A percentile compares a stretch with the other conserved stretches of the same genome.
These are phyloP conservation scores for Neopipo cinnamomea DNA, from an alignment of 2,113 vertebrate genomes.

Conservation along the genomic window DNA sequence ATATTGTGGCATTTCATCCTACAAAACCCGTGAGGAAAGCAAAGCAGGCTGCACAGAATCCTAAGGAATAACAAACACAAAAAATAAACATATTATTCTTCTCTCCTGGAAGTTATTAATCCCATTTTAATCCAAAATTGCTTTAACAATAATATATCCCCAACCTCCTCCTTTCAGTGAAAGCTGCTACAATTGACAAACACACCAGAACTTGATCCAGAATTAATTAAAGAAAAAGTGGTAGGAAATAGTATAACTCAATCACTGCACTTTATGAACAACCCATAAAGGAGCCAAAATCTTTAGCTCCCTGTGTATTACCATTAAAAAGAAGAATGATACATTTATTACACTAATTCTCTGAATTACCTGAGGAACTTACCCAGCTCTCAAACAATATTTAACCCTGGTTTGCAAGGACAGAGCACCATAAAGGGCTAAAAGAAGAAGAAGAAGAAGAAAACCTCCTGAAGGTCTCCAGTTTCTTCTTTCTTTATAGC, in stretches of 20 bases:
- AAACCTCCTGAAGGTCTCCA: not conserved
- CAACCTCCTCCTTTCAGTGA: not conserved
- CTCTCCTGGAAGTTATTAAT: not conserved
- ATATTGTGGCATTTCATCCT: not conserved
- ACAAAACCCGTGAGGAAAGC: not conserved
- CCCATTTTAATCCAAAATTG: not conserved
- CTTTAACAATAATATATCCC: not conserved
- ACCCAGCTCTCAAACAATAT: not conserved
- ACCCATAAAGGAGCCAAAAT: not conserved
- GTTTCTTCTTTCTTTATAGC: not conserved
- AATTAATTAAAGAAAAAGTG: not conserved
- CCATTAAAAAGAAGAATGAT: not conserved
- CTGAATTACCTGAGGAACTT: not conserved
- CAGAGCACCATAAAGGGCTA: not conserved
- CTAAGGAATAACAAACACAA: not conserved
- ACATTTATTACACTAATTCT: slow-evolving; percentile 17
- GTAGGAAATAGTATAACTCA: not conserved
- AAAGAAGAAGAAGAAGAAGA: not conserved
- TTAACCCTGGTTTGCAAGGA: not conserved
- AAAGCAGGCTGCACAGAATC: not conserved
- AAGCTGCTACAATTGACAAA: not conserved
- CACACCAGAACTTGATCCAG: not conserved
- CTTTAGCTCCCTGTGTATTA: not conserved
- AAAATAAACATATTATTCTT: not conserved
- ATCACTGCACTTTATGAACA: not conserved